Evolutionary conservation across 1,140 invertebrate genomes (phyloP).

Genomic region (Acromyrmex heyeri): DNA sequence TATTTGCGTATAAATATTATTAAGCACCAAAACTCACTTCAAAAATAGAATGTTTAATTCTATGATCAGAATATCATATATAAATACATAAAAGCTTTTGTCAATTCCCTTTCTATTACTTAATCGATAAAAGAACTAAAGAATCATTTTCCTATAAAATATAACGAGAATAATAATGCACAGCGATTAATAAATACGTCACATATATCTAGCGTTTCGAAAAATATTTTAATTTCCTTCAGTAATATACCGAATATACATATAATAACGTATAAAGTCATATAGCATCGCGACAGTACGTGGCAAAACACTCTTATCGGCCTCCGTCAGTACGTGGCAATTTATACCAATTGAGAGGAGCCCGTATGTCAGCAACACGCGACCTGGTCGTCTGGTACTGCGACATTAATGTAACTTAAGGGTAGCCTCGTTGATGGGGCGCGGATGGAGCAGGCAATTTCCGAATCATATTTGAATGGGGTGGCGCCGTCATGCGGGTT

Average conservation of each 20-base stretch:
- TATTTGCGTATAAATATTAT: too few relatives aligned
- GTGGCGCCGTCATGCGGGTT: constrained; percentile 75
- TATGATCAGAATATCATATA: background rate
- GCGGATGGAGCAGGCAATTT: constrained; percentile 66
- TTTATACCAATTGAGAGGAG: constrained; percentile 78
- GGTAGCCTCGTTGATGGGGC: constrained; percentile 22
- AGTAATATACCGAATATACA: background rate
- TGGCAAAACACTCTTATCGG: constrained; percentile 69
- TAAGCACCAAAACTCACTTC: too few relatives aligned
- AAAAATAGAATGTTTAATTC: too few relatives aligned
- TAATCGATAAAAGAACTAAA: background rate
- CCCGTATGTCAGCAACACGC: constrained; percentile 78
- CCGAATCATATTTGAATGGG: constrained; percentile 67
- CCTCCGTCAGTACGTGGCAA: constrained; percentile 70
- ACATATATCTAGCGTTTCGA: background rate
- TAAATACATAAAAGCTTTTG: background rate
- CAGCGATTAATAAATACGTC: background rate
- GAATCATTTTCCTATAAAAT: background rate
- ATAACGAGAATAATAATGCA: background rate
- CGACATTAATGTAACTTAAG: constrained; percentile 24
- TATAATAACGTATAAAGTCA: background rate
- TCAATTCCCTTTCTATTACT: background rate
- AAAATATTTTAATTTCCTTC: constrained; percentile 10
- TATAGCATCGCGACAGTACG: constrained; percentile 9
- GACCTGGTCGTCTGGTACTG: constrained; percentile 46